Evolutionary conservation across 2,888 invertebrate species (phyloP), one percentile per base, ranked within the genome.

Genomic region (Hypolimnas misippus): DNA sequence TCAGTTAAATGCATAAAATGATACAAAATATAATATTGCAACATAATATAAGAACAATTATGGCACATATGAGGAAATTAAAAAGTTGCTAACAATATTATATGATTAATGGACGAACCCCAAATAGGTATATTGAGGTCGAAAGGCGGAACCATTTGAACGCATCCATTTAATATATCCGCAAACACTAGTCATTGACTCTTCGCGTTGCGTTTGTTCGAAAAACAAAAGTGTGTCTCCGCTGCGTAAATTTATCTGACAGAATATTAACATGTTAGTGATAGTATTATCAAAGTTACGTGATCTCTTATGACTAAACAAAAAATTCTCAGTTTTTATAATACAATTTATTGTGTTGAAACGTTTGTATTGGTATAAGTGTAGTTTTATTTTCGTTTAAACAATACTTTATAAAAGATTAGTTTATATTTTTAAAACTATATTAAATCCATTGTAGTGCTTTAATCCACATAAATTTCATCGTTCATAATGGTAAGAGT

Each of bases 221-320:
- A 50, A 2, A 31, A n/a, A 14, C 12, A 14, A 14, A 4, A 14
- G 3, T 29, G 31, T 14, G 14, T 14, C 16, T 29, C 25, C 16
- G 29, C 10, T n/a, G 5, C 50, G n/a, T n/a, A 29, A 10, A 29
- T 19, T 29, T 14, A 50, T 50, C 50, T 25, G 29, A 12, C 33
- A 52, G 52, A 21, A 58, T 58, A 52, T 58, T 52, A 33, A 57
- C 57, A 51, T 51, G 21, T 21, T 16, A 52, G 31, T 17, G 58
- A 58, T 58, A 58, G 14, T 58, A 58, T 16, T 52, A 58, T 58
- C 58, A 58, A 52, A 40, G 19, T 10, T n/a, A 19, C 42, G 51
- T n/a, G 12, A 42, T 42, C 14, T 40, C 14, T 42, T 52, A 31
- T 52, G 14, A 17, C 12, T 17, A 14, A 16, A 10, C 35, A 35